These are phyloP conservation scores for Fissipunctia ypsillon DNA, from an alignment of 2,888 invertebrate genomes.

Conservation along the genomic window DNA sequence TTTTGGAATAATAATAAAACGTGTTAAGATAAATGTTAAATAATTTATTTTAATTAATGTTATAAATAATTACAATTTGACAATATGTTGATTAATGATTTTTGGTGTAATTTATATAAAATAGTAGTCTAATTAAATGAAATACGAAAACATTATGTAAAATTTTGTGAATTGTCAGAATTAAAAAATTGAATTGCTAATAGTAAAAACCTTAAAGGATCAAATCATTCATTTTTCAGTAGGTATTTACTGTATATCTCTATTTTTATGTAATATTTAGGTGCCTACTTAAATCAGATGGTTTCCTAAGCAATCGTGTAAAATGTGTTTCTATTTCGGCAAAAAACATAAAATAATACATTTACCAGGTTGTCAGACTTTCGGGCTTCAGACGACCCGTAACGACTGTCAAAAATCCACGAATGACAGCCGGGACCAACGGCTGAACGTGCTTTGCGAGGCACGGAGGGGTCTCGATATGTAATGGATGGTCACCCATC, in stretches of 20 bases:
- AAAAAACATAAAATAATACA: not conserved
- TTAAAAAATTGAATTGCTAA: not conserved
- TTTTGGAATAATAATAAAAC: conserved; percentile 27
- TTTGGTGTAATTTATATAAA: conserved; percentile 40
- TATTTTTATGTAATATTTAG: not conserved
- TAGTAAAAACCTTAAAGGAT: not conserved
- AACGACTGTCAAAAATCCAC: too few species aligned
- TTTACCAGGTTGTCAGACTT: too few species aligned
- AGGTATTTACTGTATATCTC: not conserved
- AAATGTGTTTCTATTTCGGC: conserved; percentile 33
- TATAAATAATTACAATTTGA: conserved; percentile 54
- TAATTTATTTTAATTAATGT: conserved; percentile 46
- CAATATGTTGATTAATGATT: conserved; percentile 59
- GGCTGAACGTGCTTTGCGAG: too few species aligned
- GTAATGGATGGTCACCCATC: too few species aligned
- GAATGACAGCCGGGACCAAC: too few species aligned
- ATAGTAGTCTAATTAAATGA: conserved; percentile 15
- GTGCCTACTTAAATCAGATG: too few species aligned
- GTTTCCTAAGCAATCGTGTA: too few species aligned
- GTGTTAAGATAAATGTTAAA: conserved; percentile 40
- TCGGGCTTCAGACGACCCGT: too few species aligned
- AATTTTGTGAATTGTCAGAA: conserved; percentile 3
- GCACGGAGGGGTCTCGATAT: too few species aligned
- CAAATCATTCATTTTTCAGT: not conserved
- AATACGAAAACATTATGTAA: conserved; percentile 13